Conservation (phyloP, 2,113 vertebrate species). For the Eurystomus gularis region DNA sequence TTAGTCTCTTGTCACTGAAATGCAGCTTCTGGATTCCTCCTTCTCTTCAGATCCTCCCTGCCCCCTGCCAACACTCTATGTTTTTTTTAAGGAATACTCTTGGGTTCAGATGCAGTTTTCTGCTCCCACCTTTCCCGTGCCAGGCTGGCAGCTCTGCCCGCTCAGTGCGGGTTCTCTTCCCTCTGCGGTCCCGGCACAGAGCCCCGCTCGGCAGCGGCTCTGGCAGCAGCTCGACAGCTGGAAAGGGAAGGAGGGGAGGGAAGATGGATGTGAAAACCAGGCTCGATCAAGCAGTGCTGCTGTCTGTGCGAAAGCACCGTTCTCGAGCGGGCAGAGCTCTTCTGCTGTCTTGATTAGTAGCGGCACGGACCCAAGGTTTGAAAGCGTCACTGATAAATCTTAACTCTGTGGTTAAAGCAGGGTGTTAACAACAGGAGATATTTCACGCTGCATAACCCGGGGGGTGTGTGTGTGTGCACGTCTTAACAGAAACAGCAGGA, state of each 20-base stretch:
- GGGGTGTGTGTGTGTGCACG: accelerated
- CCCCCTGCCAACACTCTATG: too few species aligned
- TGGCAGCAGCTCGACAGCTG: too few species aligned
- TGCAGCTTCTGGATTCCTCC: constrained; percentile 40
- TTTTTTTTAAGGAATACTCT: constrained; percentile 30
- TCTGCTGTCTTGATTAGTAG: neutral
- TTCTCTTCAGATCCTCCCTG: neutral
- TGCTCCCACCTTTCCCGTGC: neutral
- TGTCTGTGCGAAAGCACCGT: neutral
- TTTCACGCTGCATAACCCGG: accelerated
- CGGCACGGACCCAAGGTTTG: neutral
- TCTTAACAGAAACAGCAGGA: neutral
- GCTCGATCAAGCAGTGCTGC: neutral
- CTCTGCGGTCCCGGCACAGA: neutral
- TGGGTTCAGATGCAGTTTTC: neutral
- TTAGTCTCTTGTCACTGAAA: constrained; percentile 58
- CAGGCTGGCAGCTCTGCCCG: neutral
- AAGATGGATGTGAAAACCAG: neutral
- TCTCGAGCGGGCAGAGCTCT: neutral
- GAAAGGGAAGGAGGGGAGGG: too few species aligned
- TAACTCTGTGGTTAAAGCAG: neutral
- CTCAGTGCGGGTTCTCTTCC: neutral
- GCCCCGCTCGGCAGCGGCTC: too few species aligned
- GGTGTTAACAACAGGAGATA: neutral
- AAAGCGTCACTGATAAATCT: neutral